Evolutionary conservation across 92 coral and sea anemone genomes (phyloP).

Genomic region (Virgularia gustaviana): DNA sequence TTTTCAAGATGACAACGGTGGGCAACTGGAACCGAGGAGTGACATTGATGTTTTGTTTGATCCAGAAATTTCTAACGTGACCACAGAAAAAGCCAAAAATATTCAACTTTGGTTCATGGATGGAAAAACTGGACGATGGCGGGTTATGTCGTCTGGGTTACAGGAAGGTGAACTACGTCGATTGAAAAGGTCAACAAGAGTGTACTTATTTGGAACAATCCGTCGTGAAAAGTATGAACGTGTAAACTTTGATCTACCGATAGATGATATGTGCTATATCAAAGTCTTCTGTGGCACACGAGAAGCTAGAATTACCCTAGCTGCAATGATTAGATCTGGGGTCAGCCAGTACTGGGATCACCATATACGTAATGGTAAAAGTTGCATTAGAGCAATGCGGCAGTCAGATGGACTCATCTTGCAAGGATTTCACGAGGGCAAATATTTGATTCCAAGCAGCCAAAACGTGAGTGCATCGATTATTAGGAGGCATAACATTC

Average conservation of each 20-base stretch:
- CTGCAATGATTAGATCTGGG: background rate
- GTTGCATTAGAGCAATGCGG: too few species aligned
- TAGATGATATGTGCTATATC: background rate
- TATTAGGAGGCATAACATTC: too few species aligned
- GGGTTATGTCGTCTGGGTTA: conserved; percentile 14
- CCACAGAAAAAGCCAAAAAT: conserved; percentile 10
- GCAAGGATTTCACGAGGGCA: too few species aligned
- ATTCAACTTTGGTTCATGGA: conserved; percentile 61
- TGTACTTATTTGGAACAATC: conserved; percentile 16
- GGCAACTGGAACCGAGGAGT: conserved; percentile 37
- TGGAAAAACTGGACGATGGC: conserved; percentile 61
- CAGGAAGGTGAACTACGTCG: conserved; percentile 7
- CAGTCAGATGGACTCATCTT: too few species aligned
- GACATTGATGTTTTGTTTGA: conserved; percentile 42
- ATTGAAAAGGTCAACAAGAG: conserved; percentile 16
- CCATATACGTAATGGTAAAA: background rate
- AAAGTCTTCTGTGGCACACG: background rate
- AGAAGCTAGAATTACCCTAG: background rate
- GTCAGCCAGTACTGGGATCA: background rate
- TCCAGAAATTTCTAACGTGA: conserved; percentile 47
- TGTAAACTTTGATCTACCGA: background rate
- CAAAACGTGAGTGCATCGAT: too few species aligned
- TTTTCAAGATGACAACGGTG: conserved; percentile 45
- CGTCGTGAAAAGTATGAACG: background rate
- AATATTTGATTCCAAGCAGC: too few species aligned